Evolutionary conservation across 2,797 vertebrate genomes (phyloP).

Genomic region (Sitta carolinensis): DNA sequence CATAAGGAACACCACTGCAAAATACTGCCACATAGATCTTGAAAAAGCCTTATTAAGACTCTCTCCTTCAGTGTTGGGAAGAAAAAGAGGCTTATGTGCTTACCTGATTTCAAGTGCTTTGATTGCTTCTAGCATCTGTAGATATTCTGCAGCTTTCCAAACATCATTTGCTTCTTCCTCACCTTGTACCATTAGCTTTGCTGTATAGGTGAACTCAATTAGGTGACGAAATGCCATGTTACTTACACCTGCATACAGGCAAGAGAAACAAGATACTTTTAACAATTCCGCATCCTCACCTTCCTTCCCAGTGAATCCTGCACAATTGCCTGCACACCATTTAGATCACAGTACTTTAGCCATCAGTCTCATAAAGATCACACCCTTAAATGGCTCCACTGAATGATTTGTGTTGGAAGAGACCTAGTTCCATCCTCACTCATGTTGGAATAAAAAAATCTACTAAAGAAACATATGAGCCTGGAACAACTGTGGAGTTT

Average conservation of each 20-base stretch:
- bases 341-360: neutral
- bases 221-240: conserved; percentile 93
- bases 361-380: neutral
- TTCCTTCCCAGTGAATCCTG: neutral
- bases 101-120: conserved; percentile 94
- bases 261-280: neutral
- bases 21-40: neutral
- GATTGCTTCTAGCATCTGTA: conserved; percentile 98
- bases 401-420: neutral
- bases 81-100: neutral
- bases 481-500: neutral
- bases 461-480: neutral
- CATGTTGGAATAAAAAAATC: neutral
- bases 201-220: conserved; percentile 98
- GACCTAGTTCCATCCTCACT: neutral
- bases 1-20: neutral
- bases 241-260: conserved; percentile 86
- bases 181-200: conserved; percentile 88
- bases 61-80: neutral
- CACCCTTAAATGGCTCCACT: neutral
- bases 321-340: neutral
- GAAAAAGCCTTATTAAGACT: neutral
- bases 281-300: neutral
- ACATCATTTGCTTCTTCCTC: conserved; percentile 93
- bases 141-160: conserved; percentile 97